A percentile compares a stretch with the other conserved stretches of the same genome.
Conservation (phyloP, 2,113 vertebrate species). For the Alces alces region DNA sequence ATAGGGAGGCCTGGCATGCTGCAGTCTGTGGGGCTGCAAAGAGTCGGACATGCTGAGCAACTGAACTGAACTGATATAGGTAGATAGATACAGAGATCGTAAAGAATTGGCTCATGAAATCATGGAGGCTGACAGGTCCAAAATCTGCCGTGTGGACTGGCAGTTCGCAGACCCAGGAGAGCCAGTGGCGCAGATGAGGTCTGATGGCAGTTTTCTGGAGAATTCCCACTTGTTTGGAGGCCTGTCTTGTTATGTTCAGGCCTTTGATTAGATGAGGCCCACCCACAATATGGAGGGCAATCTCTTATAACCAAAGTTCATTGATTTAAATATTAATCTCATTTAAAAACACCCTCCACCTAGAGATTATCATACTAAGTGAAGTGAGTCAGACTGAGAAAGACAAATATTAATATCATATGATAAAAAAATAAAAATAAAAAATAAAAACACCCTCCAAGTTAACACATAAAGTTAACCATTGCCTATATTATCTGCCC, state of each 20-base stretch:
- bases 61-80: background rate
- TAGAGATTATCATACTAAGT: too few relatives aligned
- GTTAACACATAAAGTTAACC: background rate
- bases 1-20: background rate
- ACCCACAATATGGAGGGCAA: background rate
- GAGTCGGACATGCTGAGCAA: background rate
- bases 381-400: too few relatives aligned
- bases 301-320: background rate
- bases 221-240: background rate
- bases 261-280: background rate
- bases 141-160: background rate
- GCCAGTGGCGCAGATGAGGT: background rate
- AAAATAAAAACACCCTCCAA: background rate
- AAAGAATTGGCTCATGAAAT: background rate
- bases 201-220: background rate
- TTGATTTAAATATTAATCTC: background rate
- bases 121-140: background rate
- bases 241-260: background rate
- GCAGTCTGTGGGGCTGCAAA: background rate
- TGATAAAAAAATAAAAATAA: too few relatives aligned
- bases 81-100: background rate
- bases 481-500: background rate
- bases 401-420: too few relatives aligned
- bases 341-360: background rate
- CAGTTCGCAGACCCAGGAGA: background rate